Percentiles rank a stretch among this genome's conserved stretches.
phyloP scores from a whole-genome alignment of 2,888 invertebrate species.

The Halictus quadricinctus region DNA sequence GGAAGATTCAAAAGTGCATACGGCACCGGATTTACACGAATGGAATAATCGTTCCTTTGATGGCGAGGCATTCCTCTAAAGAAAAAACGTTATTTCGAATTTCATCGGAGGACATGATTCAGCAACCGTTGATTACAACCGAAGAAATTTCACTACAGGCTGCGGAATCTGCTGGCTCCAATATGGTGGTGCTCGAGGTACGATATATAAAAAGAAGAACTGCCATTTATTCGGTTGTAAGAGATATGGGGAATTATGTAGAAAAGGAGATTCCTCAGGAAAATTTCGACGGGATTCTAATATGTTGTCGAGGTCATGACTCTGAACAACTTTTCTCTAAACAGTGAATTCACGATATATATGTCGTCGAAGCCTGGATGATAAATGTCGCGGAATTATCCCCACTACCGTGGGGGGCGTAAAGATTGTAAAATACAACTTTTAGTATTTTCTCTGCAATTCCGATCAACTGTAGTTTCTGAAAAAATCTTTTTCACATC shows the following conservation, averaged over 20 bases:
- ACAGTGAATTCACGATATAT: too few species aligned
- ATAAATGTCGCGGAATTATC: too few species aligned
- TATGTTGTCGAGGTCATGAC: too few species aligned
- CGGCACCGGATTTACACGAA: slow-evolving; percentile 62
- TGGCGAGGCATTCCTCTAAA: slow-evolving; percentile 42
- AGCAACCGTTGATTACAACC: slow-evolving; percentile 66
- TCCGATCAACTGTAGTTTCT: too few species aligned
- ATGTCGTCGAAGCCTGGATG: too few species aligned
- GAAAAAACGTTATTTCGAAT: slow-evolving; percentile 30
- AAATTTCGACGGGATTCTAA: too few species aligned
- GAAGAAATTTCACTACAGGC: slow-evolving; percentile 39
- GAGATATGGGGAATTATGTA: not conserved
- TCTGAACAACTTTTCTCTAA: too few species aligned
- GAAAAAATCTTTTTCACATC: too few species aligned
- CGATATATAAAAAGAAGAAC: not conserved
- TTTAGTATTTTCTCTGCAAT: too few species aligned
- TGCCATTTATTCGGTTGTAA: not conserved
- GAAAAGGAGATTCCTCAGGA: too few species aligned
- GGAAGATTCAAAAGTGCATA: slow-evolving; percentile 60
- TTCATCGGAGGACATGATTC: slow-evolving; percentile 65
- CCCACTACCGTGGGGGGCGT: too few species aligned
- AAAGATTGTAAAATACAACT: too few species aligned
- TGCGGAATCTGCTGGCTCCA: slow-evolving; percentile 53
- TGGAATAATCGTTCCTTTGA: slow-evolving; percentile 44
- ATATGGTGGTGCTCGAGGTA: slow-evolving; percentile 76